Conservation (phyloP, 1,140 invertebrate species). For the Temnothorax curvispinosus region DNA sequence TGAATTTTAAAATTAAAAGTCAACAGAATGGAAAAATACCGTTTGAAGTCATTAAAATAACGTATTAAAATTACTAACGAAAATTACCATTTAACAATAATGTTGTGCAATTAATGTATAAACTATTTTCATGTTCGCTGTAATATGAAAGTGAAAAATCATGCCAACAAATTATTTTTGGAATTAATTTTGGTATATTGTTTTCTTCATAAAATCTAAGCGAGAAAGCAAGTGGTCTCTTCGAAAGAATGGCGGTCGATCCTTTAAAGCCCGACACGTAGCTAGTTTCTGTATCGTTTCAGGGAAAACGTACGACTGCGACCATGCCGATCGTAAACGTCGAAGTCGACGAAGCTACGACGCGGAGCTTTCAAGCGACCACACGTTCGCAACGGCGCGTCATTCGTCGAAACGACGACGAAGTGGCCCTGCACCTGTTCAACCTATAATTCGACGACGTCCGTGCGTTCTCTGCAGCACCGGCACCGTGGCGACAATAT, state of each 20-base stretch:
- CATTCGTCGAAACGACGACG: constrained; percentile 70
- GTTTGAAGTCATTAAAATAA: background rate
- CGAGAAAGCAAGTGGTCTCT: constrained; percentile 5
- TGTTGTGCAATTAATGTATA: background rate
- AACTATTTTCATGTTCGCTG: background rate
- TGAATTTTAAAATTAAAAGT: constrained; percentile 9
- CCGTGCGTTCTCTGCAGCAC: constrained; percentile 36
- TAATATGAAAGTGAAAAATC: background rate
- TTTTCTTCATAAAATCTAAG: background rate
- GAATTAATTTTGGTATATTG: background rate
- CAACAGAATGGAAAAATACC: background rate
- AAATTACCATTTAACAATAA: constrained; percentile 11
- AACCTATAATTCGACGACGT: constrained; percentile 66
- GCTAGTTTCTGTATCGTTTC: constrained; percentile 41
- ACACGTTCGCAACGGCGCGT: constrained; percentile 50
- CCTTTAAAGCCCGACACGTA: background rate
- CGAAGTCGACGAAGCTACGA: constrained; percentile 25
- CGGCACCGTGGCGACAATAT: constrained; percentile 60
- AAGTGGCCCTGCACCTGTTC: constrained; percentile 69
- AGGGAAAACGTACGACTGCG: constrained; percentile 55
- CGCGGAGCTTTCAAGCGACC: constrained; percentile 21
- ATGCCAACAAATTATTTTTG: background rate
- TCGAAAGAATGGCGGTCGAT: constrained; percentile 16
- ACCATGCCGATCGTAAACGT: constrained; percentile 67
- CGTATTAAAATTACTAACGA: background rate